Evolutionary conservation across 2,113 vertebrate genomes (phyloP).

Genomic region (Amblyopsis rosae): DNA sequence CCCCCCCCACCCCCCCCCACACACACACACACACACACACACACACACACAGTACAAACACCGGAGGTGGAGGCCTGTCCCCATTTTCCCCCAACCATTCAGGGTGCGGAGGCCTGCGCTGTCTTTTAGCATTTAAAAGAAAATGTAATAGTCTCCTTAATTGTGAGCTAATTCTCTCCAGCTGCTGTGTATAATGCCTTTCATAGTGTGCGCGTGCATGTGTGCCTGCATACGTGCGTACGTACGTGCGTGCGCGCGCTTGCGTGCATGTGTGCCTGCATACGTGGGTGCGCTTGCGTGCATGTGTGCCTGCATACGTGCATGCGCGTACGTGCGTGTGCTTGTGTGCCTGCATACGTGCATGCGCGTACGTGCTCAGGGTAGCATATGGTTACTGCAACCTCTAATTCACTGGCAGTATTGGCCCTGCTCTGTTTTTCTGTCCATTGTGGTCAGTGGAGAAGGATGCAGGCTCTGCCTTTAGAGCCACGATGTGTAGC

Average conservation of each 20-base stretch:
- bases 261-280: slow-evolving; percentile 7
- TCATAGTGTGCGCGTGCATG: not conserved
- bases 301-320: not conserved
- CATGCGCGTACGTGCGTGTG: not conserved
- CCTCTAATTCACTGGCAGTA: not conserved
- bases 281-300: not conserved
- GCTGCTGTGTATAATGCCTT: slow-evolving; percentile 34
- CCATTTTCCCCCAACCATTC: too few relatives aligned
- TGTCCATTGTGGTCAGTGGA: not conserved
- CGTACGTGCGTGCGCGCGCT: not conserved
- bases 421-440: not conserved
- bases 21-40: too few relatives aligned
- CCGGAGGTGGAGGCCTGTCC: too few relatives aligned
- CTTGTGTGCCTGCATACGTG: not conserved
- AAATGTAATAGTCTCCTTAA: slow-evolving; percentile 29
- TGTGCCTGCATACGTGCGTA: not conserved
- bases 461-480: too few relatives aligned
- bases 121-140: slow-evolving; percentile 24
- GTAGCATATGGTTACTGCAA: not conserved
- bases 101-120: not conserved
- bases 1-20: too few relatives aligned
- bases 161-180: slow-evolving; percentile 39
- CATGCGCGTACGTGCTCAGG: not conserved
- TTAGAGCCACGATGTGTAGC: too few relatives aligned
- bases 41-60: too few relatives aligned